Percentiles rank a stretch among this genome's conserved stretches.
Evolutionary conservation across 2,888 invertebrate species (phyloP).

Genomic region (Troides oblongomaculatus): DNA sequence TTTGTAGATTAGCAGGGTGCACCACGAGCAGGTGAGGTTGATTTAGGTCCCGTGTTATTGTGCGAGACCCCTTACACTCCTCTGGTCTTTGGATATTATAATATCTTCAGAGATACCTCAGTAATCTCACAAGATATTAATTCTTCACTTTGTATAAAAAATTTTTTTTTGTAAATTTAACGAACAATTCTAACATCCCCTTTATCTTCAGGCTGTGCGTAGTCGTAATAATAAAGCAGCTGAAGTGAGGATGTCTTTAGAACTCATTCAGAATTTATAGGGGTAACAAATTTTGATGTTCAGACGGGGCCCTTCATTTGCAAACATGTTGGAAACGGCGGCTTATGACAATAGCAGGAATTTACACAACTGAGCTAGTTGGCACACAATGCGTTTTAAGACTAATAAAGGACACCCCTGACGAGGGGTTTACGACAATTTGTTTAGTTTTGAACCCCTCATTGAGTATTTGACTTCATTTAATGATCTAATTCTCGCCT

Average conservation of each 20-base stretch:
- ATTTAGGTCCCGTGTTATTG: too few relatives aligned
- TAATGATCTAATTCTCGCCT: neutral
- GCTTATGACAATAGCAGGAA: neutral
- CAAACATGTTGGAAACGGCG: neutral
- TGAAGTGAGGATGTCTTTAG: neutral
- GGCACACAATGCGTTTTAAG: slow-evolving; percentile 1
- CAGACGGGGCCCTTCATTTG: neutral
- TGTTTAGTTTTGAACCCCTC: neutral
- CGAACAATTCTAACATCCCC: too few relatives aligned
- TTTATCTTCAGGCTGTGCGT: too few relatives aligned
- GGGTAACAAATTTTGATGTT: neutral
- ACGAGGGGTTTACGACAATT: neutral
- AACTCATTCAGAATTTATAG: neutral
- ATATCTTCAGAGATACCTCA: too few relatives aligned
- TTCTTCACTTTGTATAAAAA: too few relatives aligned
- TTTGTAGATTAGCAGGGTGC: too few relatives aligned
- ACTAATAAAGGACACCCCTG: neutral
- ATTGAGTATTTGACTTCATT: neutral
- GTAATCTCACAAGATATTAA: too few relatives aligned
- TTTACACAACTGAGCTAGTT: neutral
- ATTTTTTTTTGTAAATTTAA: too few relatives aligned
- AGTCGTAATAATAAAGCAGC: too few relatives aligned
- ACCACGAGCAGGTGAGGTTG: too few relatives aligned
- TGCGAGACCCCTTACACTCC: too few relatives aligned
- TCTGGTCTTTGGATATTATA: too few relatives aligned